Evolutionary conservation across 2,888 invertebrate species (phyloP).

Genomic region (Euzetes globulus): DNA sequence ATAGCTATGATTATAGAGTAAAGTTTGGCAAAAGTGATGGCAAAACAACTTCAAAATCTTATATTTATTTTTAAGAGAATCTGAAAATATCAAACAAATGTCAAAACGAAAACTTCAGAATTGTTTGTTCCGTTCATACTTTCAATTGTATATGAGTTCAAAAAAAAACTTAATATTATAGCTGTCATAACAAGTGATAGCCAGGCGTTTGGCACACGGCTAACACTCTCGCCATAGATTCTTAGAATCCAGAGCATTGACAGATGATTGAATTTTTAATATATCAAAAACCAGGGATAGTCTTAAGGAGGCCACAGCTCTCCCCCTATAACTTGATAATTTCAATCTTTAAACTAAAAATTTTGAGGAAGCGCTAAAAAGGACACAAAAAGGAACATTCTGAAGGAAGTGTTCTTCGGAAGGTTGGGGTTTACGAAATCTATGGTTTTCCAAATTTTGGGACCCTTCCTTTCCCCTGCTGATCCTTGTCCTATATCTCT

Average conservation of each 20-base stretch:
- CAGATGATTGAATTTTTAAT: not conserved
- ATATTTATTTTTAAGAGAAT: not conserved
- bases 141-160: not conserved
- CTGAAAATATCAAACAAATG: conserved; percentile 8
- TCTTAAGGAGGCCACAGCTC: too few species aligned
- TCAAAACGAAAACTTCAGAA: not conserved
- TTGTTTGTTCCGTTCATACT: conserved; percentile 1
- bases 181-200: conserved; percentile 10
- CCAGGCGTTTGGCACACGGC: conserved; percentile 19
- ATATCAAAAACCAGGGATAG: too few species aligned
- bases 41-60: conserved; percentile 5
- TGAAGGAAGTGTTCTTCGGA: too few species aligned
- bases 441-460: too few species aligned
- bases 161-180: not conserved
- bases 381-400: too few species aligned
- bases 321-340: too few species aligned
- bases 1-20: not conserved
- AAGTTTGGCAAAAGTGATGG: not conserved
- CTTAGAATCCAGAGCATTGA: not conserved
- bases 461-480: too few species aligned
- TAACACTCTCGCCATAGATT: not conserved
- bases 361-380: too few species aligned
- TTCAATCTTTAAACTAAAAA: too few species aligned
- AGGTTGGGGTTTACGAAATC: too few species aligned
- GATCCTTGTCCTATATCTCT: too few species aligned